A percentile compares a stretch with the other conserved stretches of the same genome.
Evolutionary conservation across 2,113 vertebrate species (phyloP).

Genomic region (Fulmarus glacialis): DNA sequence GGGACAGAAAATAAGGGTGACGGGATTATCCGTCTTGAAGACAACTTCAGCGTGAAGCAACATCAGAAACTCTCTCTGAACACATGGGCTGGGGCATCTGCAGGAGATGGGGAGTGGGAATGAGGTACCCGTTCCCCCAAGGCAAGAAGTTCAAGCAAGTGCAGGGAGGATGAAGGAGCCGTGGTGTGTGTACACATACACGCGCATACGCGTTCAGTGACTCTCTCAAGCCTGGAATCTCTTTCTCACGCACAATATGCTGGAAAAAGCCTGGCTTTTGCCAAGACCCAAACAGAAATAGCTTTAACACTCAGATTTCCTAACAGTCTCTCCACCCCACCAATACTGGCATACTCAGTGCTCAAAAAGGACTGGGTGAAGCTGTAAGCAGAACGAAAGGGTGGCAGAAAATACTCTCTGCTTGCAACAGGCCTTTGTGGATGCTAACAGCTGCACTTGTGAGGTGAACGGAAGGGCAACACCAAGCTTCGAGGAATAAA

Average conservation of each 20-base stretch:
- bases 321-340: not conserved
- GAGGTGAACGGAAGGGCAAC: not conserved
- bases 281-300: not conserved
- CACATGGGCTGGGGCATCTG: rapidly evolving
- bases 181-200: not conserved
- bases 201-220: not conserved
- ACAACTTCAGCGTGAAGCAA: not conserved
- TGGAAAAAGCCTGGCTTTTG: not conserved
- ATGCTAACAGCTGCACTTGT: not conserved
- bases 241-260: not conserved
- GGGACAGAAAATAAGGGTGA: not conserved
- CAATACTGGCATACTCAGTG: not conserved
- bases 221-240: not conserved
- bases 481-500: not conserved
- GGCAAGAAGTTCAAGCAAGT: not conserved
- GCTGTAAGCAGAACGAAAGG: not conserved
- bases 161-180: not conserved
- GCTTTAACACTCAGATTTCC: not conserved
- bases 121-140: not conserved
- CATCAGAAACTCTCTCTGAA: not conserved
- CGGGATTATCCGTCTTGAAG: not conserved
- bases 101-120: not conserved
- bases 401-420: not conserved
- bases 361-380: not conserved
- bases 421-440: not conserved